Evolutionary conservation across 2,113 vertebrate genomes (phyloP).

Genomic region (Ammodramus savannarum): DNA sequence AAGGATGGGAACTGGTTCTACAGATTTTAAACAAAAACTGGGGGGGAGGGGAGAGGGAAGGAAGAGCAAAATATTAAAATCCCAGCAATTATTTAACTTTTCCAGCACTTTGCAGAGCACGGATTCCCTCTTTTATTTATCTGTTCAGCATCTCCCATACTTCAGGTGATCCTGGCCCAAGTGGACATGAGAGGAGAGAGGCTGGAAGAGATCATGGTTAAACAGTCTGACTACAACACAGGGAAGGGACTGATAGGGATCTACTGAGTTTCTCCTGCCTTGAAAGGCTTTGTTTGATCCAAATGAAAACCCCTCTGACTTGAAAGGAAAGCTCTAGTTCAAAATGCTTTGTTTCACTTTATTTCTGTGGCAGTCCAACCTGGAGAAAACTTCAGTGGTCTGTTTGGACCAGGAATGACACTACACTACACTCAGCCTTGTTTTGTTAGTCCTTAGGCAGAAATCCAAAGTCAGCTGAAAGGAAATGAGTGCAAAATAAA

Average conservation of each 20-base stretch:
- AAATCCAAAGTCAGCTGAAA: background rate
- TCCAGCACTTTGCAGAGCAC: background rate
- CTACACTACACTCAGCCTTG: background rate
- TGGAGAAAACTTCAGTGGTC: background rate
- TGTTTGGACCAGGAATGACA: background rate
- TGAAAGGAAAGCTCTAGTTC: background rate
- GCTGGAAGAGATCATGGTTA: background rate
- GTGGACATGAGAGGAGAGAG: background rate
- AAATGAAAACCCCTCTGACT: background rate
- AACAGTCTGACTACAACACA: background rate
- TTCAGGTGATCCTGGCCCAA: background rate
- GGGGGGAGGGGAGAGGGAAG: background rate
- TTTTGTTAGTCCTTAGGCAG: background rate
- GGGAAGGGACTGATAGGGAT: background rate
- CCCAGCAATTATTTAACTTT: background rate
- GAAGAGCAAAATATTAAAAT: background rate
- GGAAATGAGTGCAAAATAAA: background rate
- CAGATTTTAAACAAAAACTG: constrained; percentile 30
- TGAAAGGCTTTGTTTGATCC: background rate
- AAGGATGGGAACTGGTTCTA: background rate
- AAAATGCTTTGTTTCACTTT: background rate
- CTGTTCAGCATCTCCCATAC: background rate
- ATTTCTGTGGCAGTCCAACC: background rate
- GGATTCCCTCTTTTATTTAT: background rate
- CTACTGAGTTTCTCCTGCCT: background rate